Evolutionary conservation across 1,140 invertebrate species (phyloP).

Genomic region (Atta colombica): DNA sequence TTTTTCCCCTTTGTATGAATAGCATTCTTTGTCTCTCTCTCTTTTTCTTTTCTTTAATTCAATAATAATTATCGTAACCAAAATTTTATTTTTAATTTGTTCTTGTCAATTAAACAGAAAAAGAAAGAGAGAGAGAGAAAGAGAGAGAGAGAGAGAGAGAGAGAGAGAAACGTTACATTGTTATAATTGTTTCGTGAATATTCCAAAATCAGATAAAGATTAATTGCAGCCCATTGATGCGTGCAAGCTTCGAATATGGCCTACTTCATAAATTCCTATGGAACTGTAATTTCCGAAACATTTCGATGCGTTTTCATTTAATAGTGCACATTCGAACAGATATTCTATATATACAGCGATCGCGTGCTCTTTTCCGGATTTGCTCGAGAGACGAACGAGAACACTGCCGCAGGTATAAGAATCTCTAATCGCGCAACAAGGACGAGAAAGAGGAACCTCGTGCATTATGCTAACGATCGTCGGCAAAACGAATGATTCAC

Average conservation of each 20-base stretch:
- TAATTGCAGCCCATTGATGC: conserved; percentile 22
- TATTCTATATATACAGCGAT: background rate
- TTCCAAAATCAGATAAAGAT: conserved; percentile 39
- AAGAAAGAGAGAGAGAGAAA: background rate
- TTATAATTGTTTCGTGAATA: conserved; percentile 39
- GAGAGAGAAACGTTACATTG: background rate
- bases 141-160: background rate
- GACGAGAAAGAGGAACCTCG: background rate
- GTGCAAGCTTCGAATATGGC: background rate
- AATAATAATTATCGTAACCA: background rate
- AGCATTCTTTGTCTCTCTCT: background rate
- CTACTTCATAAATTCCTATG: conserved; percentile 38
- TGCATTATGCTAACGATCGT: conserved; percentile 53
- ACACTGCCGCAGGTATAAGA: background rate
- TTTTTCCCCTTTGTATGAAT: background rate
- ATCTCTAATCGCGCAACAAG: background rate
- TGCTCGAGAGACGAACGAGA: background rate
- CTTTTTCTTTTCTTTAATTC: background rate
- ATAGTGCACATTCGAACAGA: conserved; percentile 5
- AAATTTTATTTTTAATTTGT: conserved; percentile 14
- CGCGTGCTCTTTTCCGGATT: background rate
- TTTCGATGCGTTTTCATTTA: conserved; percentile 53
- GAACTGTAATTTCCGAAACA: conserved; percentile 44
- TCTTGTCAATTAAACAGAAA: background rate
- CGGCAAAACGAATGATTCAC: conserved; percentile 48